Conservation (phyloP, 2,113 vertebrate genomes). For the Rhegmatorhina hoffmannsi region DNA sequence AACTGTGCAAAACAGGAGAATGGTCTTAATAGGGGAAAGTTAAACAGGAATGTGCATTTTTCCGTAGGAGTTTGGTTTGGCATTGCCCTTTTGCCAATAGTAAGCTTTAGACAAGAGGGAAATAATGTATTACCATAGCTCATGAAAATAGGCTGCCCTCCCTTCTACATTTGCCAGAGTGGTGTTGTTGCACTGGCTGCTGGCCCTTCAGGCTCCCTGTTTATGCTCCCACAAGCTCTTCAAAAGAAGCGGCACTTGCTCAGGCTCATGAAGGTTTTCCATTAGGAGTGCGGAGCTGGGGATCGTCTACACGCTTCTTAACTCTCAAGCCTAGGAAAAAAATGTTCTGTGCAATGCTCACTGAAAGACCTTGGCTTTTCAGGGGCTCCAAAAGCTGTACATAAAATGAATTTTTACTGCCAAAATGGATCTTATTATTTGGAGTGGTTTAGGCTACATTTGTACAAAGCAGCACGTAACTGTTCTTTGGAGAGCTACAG, state of each 20-base stretch:
- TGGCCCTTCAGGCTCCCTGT: background rate
- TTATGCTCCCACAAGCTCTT: background rate
- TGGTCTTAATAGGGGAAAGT: background rate
- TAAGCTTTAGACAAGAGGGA: conserved; percentile 8
- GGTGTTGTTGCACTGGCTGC: background rate
- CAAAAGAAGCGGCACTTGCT: background rate
- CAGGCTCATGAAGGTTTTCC: background rate
- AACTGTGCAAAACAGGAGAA: background rate
- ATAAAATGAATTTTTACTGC: conserved; percentile 34
- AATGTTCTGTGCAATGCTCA: background rate
- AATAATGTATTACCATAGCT: background rate
- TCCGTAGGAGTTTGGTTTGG: background rate
- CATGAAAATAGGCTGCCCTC: background rate
- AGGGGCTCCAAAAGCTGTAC: background rate
- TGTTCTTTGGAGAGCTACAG: conserved; percentile 7
- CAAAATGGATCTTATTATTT: conserved; percentile 42
- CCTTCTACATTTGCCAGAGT: background rate
- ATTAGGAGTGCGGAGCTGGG: background rate
- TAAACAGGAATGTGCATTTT: background rate
- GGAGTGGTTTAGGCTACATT: conserved; percentile 18
- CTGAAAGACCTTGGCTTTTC: conserved; percentile 33
- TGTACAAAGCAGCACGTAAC: conserved; percentile 23
- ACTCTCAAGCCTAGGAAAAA: background rate
- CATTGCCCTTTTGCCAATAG: conserved; percentile 12
- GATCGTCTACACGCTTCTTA: background rate